phyloP scores from a whole-genome alignment of 92 coral and sea anemone genomes.

The Muricea muricata region DNA sequence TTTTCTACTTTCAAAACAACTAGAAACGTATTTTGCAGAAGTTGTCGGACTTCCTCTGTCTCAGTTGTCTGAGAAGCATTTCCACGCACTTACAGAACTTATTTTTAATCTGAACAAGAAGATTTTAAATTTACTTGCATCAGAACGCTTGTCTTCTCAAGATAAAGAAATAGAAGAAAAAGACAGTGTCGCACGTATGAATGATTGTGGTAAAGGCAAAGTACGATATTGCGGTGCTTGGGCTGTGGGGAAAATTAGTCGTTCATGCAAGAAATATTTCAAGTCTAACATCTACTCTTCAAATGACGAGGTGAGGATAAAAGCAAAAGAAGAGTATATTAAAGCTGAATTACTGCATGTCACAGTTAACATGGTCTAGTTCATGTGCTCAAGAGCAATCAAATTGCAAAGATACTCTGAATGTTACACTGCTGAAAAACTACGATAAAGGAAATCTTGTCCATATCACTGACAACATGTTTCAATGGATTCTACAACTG shows the following conservation, averaged over 20 bases:
- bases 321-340: constrained; percentile 32
- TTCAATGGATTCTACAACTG: constrained; percentile 30
- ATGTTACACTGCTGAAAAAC: constrained; percentile 6
- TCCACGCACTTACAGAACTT: neutral
- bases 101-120: neutral
- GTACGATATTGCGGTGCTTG: neutral
- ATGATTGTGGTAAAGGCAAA: neutral
- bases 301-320: neutral
- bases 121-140: neutral
- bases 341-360: constrained; percentile 25
- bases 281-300: constrained; percentile 14
- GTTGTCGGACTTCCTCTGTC: neutral
- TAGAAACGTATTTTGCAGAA: constrained; percentile 32
- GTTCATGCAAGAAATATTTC: constrained; percentile 14
- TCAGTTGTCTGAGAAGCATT: neutral
- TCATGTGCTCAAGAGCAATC: constrained; percentile 36
- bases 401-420: constrained; percentile 27
- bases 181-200: neutral
- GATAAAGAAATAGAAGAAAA: neutral
- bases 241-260: too few relatives aligned
- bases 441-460: constrained; percentile 56
- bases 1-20: constrained; percentile 9
- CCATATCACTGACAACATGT: constrained; percentile 39
- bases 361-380: constrained; percentile 24
- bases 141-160: neutral